Percentiles rank a stretch among this genome's conserved stretches.
These are phyloP conservation scores for Venustoraphidia nigricollis DNA, from an alignment of 2,888 invertebrate species.

Conservation along the genomic window DNA sequence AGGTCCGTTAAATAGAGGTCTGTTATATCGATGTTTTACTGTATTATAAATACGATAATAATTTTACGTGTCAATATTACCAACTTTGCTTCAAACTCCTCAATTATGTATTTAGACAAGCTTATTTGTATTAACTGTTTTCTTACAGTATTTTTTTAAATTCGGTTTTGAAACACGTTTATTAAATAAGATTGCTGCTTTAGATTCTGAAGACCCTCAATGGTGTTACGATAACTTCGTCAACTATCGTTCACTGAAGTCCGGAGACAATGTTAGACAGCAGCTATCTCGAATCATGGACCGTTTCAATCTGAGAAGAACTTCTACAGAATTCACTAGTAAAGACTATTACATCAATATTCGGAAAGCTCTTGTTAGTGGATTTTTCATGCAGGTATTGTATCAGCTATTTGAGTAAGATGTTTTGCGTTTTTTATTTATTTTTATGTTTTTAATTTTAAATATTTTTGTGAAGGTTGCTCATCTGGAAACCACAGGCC, in stretches of 20 bases:
- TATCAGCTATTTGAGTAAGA: background rate
- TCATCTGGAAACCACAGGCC: slow-evolving; percentile 92
- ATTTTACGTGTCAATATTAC: no score
- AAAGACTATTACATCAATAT: slow-evolving; percentile 99
- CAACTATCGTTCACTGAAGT: slow-evolving; percentile 95
- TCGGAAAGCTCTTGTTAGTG: slow-evolving; percentile 92
- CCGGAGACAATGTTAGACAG: slow-evolving; percentile 94
- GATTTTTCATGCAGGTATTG: slow-evolving; percentile 97
- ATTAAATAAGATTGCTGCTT: slow-evolving; percentile 14
- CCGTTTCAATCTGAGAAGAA: slow-evolving; percentile 79
- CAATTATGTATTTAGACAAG: background rate
- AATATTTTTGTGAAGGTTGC: slow-evolving; percentile 49
- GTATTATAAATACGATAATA: no score
- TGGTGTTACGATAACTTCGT: slow-evolving; percentile 99
- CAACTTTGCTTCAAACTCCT: background rate
- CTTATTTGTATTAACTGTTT: background rate
- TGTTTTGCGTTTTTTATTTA: background rate
- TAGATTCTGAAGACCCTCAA: slow-evolving; percentile 94
- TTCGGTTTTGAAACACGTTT: background rate
- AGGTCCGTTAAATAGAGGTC: no score
- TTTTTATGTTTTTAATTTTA: background rate
- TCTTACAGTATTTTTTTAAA: slow-evolving; percentile 1
- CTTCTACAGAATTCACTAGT: slow-evolving; percentile 96
- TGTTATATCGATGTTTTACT: no score
- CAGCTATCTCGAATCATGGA: slow-evolving; percentile 99